These are phyloP conservation scores for Cheirogaleus medius DNA, from an alignment of 2,113 vertebrate genomes.

Conservation along the genomic window DNA sequence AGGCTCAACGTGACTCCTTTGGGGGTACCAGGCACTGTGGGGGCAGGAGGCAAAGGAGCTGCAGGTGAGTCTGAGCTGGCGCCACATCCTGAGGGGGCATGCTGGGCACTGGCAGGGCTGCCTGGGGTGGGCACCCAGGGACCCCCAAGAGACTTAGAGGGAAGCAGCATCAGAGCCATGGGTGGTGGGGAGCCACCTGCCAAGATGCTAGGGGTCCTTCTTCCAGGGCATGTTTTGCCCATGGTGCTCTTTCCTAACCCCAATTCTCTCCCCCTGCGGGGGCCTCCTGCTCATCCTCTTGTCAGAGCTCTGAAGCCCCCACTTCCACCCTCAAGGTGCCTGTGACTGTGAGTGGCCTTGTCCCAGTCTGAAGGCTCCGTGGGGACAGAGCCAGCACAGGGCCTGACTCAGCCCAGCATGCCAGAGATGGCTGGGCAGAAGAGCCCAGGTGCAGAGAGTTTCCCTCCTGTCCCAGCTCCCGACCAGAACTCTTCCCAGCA, in stretches of 20 bases:
- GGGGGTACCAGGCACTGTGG: no score
- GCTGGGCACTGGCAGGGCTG: not conserved
- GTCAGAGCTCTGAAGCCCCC: not conserved
- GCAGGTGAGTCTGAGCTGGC: not conserved
- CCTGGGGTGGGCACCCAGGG: no score
- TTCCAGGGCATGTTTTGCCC: not conserved
- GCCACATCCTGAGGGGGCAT: not conserved
- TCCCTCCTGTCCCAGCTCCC: not conserved
- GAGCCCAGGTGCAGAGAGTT: not conserved
- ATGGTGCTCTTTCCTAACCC: not conserved
- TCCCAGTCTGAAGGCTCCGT: no score
- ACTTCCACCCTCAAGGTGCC: not conserved
- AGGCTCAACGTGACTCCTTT: not conserved
- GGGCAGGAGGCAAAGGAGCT: not conserved
- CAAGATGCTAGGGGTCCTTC: not conserved
- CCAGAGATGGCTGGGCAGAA: not conserved
- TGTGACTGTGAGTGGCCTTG: not conserved
- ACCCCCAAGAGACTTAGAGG: not conserved
- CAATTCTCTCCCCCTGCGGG: not conserved
- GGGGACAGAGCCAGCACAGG: not conserved
- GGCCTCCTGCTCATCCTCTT: not conserved
- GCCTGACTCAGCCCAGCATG: not conserved
- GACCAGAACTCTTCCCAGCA: not conserved
- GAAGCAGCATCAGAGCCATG: not conserved
- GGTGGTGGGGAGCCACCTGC: not conserved